These are phyloP conservation scores for Lepidochrysops patricia DNA, from an alignment of 2,888 invertebrate genomes.

Conservation along the genomic window DNA sequence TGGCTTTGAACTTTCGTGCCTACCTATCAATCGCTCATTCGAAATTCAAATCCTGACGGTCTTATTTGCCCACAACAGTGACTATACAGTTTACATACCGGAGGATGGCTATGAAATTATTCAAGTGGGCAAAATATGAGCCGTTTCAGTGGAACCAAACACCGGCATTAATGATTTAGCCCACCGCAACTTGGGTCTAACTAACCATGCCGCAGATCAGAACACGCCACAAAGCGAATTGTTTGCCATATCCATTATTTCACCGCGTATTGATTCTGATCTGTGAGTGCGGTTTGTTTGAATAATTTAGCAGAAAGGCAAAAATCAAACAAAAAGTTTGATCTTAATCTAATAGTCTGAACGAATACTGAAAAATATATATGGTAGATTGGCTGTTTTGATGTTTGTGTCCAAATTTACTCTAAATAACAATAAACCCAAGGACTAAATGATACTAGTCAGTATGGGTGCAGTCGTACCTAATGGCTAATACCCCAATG, in stretches of 20 bases:
- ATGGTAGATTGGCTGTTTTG: no score
- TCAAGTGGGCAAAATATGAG: constrained; percentile 3
- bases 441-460: no score
- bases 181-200: constrained; percentile 3
- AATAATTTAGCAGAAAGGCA: no score
- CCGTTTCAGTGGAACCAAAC: neutral
- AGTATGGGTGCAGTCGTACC: no score
- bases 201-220: constrained; percentile 14
- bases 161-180: constrained; percentile 4
- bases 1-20: no score
- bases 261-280: neutral
- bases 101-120: neutral
- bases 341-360: no score
- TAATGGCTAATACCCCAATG: no score
- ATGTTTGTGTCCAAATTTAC: no score
- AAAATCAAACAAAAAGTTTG: no score
- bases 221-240: constrained; percentile 1
- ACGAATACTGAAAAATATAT: no score
- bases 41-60: neutral
- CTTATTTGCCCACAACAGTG: neutral
- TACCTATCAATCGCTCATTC: no score
- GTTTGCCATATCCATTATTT: neutral
- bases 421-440: no score
- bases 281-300: neutral
- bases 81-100: neutral